Conservation (phyloP, 2,888 invertebrate genomes). For the Chorisops tibialis region DNA sequence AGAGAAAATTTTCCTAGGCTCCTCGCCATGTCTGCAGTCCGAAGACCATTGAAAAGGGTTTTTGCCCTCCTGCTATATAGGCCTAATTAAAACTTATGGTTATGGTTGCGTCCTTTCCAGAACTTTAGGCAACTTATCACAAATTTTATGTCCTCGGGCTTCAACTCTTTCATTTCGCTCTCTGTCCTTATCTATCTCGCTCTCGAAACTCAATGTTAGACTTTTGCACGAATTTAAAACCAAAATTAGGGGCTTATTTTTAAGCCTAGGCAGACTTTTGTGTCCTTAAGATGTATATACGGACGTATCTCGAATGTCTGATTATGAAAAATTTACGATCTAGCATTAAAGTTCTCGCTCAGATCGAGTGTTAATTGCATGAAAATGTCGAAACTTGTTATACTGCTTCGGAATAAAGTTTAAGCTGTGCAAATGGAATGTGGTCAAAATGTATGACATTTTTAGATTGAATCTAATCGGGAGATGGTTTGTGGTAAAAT, state of each 20-base stretch:
- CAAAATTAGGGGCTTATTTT: constrained; percentile 29
- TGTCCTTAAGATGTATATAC: not conserved
- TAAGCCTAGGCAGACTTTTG: constrained; percentile 12
- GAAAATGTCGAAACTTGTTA: constrained; percentile 19
- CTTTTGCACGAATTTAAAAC: constrained; percentile 28
- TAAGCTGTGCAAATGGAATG: constrained; percentile 5
- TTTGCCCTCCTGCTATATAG: constrained; percentile 33
- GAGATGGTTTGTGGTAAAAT: too few relatives aligned
- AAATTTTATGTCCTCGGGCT: constrained; percentile 31
- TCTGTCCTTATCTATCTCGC: not conserved
- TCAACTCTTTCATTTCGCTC: constrained; percentile 4
- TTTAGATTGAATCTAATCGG: too few relatives aligned
- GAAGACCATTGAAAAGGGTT: constrained; percentile 29
- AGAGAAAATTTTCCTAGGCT: too few relatives aligned
- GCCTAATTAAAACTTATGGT: constrained; percentile 35
- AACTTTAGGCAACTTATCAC: constrained; percentile 34
- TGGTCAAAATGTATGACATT: not conserved
- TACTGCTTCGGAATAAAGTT: not conserved
- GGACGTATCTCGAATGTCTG: constrained; percentile 26
- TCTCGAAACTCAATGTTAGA: constrained; percentile 12
- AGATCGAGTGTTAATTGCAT: constrained; percentile 19
- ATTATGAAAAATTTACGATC: constrained; percentile 30
- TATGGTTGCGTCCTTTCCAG: constrained; percentile 33
- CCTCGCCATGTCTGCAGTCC: constrained; percentile 11
- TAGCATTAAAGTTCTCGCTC: constrained; percentile 3